Base-by-base conservation (phyloP, 2,797 vertebrate species). In the Chloroceryle inda region DNA sequence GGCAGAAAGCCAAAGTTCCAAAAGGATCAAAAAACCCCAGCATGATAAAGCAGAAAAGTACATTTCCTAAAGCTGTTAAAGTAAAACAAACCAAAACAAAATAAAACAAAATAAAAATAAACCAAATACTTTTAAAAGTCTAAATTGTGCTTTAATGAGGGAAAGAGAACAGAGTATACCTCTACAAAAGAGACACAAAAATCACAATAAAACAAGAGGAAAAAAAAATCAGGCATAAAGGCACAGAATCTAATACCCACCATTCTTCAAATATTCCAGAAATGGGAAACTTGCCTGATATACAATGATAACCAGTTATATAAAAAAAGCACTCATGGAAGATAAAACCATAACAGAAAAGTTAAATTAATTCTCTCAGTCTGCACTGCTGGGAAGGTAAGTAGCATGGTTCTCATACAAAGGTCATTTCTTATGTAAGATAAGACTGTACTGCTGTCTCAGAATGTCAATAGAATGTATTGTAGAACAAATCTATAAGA, bases 231-330 rank as follows among this genome's bases (percentile, higher is more conserved):
- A 94, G 64, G 72, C 58, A 88, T 75, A 90, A 88, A 75, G 53
- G 27, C 58, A 81, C 37, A 91, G 53, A 89, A 85, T 90, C 47
- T 73, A 86, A 92, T 93, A 92, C 18, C 49, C n/a, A 78, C n/a
- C 9, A 72, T 83, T 75, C 61, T 85, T 76, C 68, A 94, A 68
- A 94, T 88, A 75, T 84, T 92, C 58, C 79, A 95, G 79, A 95
- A 96, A 92, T n/a, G 75, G 79, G 76, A 92, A 88, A 90, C 37
- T 95, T 52, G 62, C 64, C 85, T 90, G 66, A 89, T 91, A 91
- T 61, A 92, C 61, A 33, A 56, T 80, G 72, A 89, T 84, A 89
- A 83, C 15, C 55, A 90, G 67, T 62, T 92, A 84, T 6, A 88
- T 47, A 84, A 72, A 91, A 89, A 75, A 33, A 88, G 55, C 66